phyloP scores from a whole-genome alignment of 1,140 invertebrate species.

The Macrobrachium nipponense region DNA sequence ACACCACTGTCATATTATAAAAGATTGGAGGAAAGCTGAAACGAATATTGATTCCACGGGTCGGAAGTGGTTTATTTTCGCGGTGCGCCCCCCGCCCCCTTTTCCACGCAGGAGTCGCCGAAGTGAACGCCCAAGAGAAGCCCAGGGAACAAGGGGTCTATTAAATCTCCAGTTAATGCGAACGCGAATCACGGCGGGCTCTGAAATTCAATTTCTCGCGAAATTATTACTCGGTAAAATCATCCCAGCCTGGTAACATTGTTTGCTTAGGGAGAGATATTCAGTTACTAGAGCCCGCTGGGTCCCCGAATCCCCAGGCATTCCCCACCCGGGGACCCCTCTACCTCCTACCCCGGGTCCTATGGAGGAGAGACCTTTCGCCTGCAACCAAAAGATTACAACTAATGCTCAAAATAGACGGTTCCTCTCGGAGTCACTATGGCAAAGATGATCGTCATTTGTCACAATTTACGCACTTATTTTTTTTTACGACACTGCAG shows the following conservation, averaged over 20 bases:
- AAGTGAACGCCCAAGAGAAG: background rate
- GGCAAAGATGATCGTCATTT: no score
- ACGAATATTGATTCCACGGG: conserved; percentile 49
- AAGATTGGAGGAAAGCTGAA: conserved; percentile 55
- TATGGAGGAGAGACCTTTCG: no score
- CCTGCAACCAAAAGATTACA: no score
- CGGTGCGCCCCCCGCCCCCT: background rate
- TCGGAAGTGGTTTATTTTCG: conserved; percentile 28
- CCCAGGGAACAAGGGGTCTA: background rate
- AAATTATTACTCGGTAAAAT: conserved; percentile 31
- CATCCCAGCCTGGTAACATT: conserved; percentile 33
- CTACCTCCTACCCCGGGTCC: no score
- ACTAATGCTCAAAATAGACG: no score
- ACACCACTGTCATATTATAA: conserved; percentile 52
- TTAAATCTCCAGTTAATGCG: background rate
- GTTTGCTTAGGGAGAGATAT: conserved; percentile 56
- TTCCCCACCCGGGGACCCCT: no score
- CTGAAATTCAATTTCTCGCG: background rate
- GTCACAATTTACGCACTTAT: no score
- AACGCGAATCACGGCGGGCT: background rate
- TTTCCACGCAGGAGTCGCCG: background rate
- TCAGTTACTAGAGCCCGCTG: conserved; percentile 39
- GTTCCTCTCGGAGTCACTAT: no score
- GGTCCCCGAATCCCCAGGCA: no score
- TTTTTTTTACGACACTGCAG: no score